These are phyloP conservation scores for Siniperca knerii DNA, from an alignment of 2,113 vertebrate genomes.

Conservation along the genomic window DNA sequence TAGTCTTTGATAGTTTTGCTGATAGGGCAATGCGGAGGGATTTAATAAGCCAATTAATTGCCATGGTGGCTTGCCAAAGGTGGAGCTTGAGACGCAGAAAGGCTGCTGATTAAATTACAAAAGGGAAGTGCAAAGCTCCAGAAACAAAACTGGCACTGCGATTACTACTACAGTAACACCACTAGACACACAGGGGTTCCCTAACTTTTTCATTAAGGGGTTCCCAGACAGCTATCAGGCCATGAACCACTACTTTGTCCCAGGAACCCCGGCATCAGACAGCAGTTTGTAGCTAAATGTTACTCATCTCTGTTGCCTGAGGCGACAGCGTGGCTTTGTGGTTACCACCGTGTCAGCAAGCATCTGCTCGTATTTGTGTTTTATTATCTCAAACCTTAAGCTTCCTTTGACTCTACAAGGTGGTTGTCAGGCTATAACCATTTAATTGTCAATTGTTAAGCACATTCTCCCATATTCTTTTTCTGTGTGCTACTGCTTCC, in stretches of 20 bases:
- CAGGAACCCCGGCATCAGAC: constrained; percentile 5
- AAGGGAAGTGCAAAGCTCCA: constrained; percentile 63
- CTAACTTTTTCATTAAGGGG: constrained; percentile 37
- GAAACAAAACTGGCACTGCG: constrained; percentile 52
- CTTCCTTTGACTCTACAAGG: constrained; percentile 6
- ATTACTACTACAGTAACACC: constrained; percentile 33
- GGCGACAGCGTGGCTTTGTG: constrained; percentile 5
- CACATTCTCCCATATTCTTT: not conserved
- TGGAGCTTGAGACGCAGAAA: constrained; percentile 64
- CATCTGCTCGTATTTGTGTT: constrained; percentile 31
- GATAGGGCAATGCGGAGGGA: constrained; percentile 72
- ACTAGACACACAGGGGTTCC: constrained; percentile 29
- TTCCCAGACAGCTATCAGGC: constrained; percentile 21
- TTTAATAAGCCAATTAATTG: constrained; percentile 82
- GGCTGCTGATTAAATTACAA: constrained; percentile 71
- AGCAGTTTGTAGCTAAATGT: constrained; percentile 12
- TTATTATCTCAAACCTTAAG: constrained; percentile 22
- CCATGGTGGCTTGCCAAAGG: constrained; percentile 74
- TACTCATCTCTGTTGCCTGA: constrained; percentile 20
- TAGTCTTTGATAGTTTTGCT: constrained; percentile 80
- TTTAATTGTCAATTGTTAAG: constrained; percentile 15
- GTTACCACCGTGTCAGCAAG: constrained; percentile 3
- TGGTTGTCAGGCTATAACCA: not conserved
- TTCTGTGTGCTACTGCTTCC: not conserved
- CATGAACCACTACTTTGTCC: constrained; percentile 15